A percentile compares a stretch with the other conserved stretches of the same genome.
Evolutionary conservation across 2,797 vertebrate species (phyloP).

Genomic region (Lophotriccus pileatus): DNA sequence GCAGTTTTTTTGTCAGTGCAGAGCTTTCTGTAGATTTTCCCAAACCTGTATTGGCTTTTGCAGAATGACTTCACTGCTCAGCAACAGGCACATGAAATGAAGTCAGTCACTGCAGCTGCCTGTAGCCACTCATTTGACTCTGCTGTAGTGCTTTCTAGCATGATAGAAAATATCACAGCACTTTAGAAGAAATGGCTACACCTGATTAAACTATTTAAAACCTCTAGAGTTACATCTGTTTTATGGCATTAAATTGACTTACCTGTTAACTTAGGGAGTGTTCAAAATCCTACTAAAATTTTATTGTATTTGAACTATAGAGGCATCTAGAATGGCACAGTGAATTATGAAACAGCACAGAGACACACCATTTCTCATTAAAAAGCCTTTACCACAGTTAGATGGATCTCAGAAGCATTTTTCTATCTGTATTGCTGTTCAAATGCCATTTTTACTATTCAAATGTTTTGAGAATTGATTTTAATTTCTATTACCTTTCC

Average conservation of each 20-base stretch:
- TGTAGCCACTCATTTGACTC: conserved; percentile 32
- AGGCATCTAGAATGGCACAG: conserved; percentile 54
- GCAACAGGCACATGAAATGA: conserved; percentile 1
- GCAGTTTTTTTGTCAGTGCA: neutral
- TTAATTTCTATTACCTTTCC: conserved; percentile 74
- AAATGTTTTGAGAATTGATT: conserved; percentile 71
- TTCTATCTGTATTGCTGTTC: conserved; percentile 66
- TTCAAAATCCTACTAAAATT: conserved; percentile 73
- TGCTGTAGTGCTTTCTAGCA: conserved; percentile 53
- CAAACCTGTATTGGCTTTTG: neutral
- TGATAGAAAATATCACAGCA: conserved; percentile 54
- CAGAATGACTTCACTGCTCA: conserved; percentile 28
- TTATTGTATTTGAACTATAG: conserved; percentile 68
- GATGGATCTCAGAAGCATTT: conserved; percentile 77
- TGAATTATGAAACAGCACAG: conserved; percentile 60
- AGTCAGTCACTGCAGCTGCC: conserved; percentile 57
- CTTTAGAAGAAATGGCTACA: conserved; percentile 61
- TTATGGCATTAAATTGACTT: conserved; percentile 67
- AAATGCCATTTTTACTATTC: conserved; percentile 69
- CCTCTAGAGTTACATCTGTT: conserved; percentile 69
- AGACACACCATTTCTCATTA: conserved; percentile 67
- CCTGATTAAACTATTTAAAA: conserved; percentile 74
- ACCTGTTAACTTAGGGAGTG: conserved; percentile 72
- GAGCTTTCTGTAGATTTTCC: conserved; percentile 32
- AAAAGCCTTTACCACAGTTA: conserved; percentile 76